Evolutionary conservation across 2,797 vertebrate genomes (phyloP).

Genomic region (Darevskia nairensis): DNA sequence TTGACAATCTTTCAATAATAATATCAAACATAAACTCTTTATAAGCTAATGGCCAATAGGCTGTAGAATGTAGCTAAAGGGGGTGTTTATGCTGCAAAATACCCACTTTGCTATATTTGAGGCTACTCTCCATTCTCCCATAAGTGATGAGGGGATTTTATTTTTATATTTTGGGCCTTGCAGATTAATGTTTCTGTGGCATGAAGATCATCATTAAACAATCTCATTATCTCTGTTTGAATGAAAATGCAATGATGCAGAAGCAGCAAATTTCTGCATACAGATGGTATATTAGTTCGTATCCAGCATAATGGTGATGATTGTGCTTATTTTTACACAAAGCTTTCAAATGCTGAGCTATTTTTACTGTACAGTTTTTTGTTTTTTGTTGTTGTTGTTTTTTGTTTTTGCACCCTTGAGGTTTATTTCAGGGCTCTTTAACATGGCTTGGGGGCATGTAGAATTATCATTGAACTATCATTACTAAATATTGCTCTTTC

Average conservation of each 20-base stretch:
- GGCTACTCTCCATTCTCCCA: constrained; percentile 21
- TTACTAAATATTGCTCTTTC: constrained; percentile 1
- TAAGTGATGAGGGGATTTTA: constrained; percentile 34
- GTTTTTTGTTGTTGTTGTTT: background rate
- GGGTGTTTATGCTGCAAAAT: constrained; percentile 43
- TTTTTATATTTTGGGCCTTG: constrained; percentile 32
- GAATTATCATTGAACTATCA: background rate
- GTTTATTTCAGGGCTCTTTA: constrained; percentile 32
- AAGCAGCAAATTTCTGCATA: constrained; percentile 59
- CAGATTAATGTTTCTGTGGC: constrained; percentile 59
- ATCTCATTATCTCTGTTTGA: constrained; percentile 67
- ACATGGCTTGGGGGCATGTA: background rate
- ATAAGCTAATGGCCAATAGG: background rate
- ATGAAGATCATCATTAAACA: constrained; percentile 60
- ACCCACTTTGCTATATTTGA: constrained; percentile 43
- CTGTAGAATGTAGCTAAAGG: constrained; percentile 3
- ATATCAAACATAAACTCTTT: constrained; percentile 11
- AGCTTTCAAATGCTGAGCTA: constrained; percentile 42
- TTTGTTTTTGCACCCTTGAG: background rate
- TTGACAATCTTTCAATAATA: constrained; percentile 46
- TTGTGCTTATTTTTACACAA: constrained; percentile 53
- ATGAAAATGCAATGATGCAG: constrained; percentile 58
- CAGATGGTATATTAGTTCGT: constrained; percentile 62
- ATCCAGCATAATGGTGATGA: constrained; percentile 47
- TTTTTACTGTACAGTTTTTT: constrained; percentile 32